These are phyloP conservation scores for Edolisoma coerulescens DNA, from an alignment of 2,113 vertebrate genomes.

Conservation along the genomic window DNA sequence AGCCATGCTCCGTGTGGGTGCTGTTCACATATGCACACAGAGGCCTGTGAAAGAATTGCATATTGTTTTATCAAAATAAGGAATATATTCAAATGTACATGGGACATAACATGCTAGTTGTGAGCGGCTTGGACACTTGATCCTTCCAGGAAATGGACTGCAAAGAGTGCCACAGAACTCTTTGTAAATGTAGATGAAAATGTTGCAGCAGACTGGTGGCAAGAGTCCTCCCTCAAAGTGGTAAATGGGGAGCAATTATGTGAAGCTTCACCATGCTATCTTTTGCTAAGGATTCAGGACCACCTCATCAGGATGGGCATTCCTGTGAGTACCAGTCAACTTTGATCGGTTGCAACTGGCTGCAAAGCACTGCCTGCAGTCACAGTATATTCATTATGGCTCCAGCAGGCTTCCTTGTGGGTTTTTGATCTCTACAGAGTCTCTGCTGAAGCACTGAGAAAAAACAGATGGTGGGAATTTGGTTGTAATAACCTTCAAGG, in stretches of 20 bases:
- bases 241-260: neutral
- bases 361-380: neutral
- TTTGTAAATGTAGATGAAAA: neutral
- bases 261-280: neutral
- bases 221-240: neutral
- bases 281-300: conserved; percentile 8
- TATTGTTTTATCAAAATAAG: neutral
- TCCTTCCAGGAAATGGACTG: neutral
- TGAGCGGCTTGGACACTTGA: neutral
- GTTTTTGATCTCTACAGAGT: conserved; percentile 10
- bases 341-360: conserved; percentile 24
- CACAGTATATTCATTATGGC: neutral
- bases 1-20: no score
- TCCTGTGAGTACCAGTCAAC: conserved; percentile 15
- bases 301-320: neutral
- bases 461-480: neutral
- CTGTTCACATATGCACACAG: neutral
- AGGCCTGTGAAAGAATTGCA: neutral
- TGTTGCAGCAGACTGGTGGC: neutral
- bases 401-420: neutral
- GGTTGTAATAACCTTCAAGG: neutral
- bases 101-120: neutral
- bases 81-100: neutral
- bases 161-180: neutral
- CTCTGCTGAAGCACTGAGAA: neutral